phyloP scores from a whole-genome alignment of 2,888 invertebrate genomes.

The Cecidostiba fungosa region DNA sequence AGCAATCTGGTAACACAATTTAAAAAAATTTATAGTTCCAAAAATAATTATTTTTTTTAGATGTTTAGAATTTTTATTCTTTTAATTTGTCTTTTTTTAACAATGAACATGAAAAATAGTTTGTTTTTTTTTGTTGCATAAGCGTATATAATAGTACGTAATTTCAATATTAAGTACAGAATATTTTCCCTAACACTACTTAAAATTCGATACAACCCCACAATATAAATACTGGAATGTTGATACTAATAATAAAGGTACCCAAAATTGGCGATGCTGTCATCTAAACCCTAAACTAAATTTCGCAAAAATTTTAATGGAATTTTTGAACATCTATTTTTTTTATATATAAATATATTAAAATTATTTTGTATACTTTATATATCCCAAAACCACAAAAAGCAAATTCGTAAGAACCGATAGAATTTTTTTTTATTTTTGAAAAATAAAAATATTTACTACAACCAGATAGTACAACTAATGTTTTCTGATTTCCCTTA shows the following conservation, averaged over 20 bases:
- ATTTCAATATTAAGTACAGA: not conserved
- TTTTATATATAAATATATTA: not conserved
- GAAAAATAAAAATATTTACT: not conserved
- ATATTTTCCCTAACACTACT: not conserved
- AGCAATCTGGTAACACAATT: not conserved
- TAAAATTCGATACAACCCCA: not conserved
- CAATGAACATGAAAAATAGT: not conserved
- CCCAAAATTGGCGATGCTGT: not conserved
- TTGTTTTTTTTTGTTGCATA: not conserved
- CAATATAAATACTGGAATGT: constrained; percentile 31
- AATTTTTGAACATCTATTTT: not conserved
- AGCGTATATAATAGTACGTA: not conserved
- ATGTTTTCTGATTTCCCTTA: not conserved
- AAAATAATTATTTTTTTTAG: not conserved
- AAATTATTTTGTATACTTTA: not conserved
- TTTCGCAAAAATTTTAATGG: not conserved
- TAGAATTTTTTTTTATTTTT: not conserved
- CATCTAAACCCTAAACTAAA: not conserved
- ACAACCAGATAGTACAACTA: not conserved
- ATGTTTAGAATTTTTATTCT: not conserved
- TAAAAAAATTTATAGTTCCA: not conserved
- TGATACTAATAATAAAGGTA: constrained; percentile 11
- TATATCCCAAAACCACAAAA: not conserved
- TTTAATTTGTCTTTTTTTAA: not conserved
- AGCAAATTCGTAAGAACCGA: too few relatives aligned